Evolutionary conservation across 2,797 vertebrate species (phyloP).

Genomic region (Prunella strophiata): DNA sequence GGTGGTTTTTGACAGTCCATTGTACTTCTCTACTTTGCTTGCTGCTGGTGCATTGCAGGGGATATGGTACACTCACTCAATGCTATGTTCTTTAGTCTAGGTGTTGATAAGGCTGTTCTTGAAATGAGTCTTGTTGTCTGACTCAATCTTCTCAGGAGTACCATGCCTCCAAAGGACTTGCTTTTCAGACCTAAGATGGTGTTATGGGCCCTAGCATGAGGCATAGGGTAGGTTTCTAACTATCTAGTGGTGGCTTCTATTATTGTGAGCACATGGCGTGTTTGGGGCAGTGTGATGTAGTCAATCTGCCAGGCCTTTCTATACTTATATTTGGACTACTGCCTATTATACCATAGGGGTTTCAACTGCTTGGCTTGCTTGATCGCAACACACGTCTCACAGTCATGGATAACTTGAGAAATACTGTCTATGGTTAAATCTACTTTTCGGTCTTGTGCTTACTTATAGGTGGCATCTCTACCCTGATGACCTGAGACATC

Average conservation of each 20-base stretch:
- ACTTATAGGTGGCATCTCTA: background rate
- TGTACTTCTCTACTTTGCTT: background rate
- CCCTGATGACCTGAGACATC: background rate
- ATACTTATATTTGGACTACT: background rate
- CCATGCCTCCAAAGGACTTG: background rate
- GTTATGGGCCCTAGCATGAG: background rate
- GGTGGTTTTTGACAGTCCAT: background rate
- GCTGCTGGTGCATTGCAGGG: background rate
- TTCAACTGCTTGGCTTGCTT: background rate
- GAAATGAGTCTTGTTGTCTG: too few species aligned
- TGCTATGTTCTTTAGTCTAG: background rate
- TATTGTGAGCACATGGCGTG: too few species aligned
- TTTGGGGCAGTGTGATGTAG: too few species aligned
- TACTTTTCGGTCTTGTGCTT: background rate
- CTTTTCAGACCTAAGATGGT: background rate
- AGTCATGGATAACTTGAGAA: background rate
- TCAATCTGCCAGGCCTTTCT: background rate
- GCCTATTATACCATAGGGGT: background rate
- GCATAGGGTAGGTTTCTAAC: too few species aligned
- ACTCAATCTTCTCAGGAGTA: background rate
- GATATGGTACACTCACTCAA: background rate
- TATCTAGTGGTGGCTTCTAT: too few species aligned
- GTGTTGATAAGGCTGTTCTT: too few species aligned
- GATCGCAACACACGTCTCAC: background rate
- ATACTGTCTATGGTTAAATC: background rate